Evolutionary conservation across 2,888 invertebrate species (phyloP), one percentile per base, ranked within the genome.

Genomic region (Pelosia muscerda): DNA sequence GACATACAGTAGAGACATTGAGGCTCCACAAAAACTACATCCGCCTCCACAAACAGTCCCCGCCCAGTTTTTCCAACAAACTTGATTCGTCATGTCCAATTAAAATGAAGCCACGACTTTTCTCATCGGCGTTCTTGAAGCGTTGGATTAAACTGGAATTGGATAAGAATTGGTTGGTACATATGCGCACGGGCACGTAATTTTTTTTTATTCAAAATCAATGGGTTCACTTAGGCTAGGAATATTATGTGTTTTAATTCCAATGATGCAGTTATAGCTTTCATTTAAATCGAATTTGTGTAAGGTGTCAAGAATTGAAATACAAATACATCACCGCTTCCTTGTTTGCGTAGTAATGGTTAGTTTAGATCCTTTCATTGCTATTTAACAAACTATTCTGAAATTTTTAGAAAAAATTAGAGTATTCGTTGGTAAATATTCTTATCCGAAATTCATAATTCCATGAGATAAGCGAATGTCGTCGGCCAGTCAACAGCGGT

Each of bases 61-160:
- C 91, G 89, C 92, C 92, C 90, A 89, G 88, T 86, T 92, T 92
- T 92, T 92, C 89, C 90, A 81, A 80, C 85, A 88, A 90, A 89
- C 88, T 87, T 90, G 88, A 92, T 92, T 92, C 90, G 91, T 92
- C 91, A 92, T 91, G 90, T 91, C 85, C 90, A 92, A 92, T 93
- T 93, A 92, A 89, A 90, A 88, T 82, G 75, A 84, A 87, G 86
- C 86, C 92, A 92, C 90, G 92, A 91, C 79, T 90, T 90, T 88
- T 89, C 87, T 83, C 84, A 85, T 78, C 80, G 77, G 59, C 74
- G 78, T 69, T 75, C 72, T 68, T 72, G 65, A 68, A 71, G 63
- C 66, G 62, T 64, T 55, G 26, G 65, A 69, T 63, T 66, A 25
- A 38, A 55, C 71, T 68, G 28, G 65, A 75, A 63, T 69, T 69